Evolutionary conservation across 1,140 invertebrate genomes (phyloP).

Genomic region (Drosophila ananassae): DNA sequence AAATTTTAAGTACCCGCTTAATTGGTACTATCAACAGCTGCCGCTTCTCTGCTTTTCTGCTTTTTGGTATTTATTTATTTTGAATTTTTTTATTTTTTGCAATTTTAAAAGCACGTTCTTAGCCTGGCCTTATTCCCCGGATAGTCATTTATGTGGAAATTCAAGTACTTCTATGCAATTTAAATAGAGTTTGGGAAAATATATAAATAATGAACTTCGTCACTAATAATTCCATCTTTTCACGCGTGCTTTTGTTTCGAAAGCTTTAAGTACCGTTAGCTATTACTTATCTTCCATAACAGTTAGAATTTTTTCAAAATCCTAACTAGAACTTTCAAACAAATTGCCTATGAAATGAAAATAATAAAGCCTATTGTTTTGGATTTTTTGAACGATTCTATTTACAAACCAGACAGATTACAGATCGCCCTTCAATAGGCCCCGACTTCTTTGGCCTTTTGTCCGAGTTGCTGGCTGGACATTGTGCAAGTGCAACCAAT

Average conservation of each 20-base stretch:
- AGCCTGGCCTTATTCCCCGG: constrained; percentile 45
- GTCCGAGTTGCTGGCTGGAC: not conserved
- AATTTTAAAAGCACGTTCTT: constrained; percentile 3
- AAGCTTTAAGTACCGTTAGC: too few species aligned
- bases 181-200: not conserved
- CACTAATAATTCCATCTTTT: too few species aligned
- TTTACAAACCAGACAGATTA: not conserved
- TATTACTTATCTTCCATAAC: too few species aligned
- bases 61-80: not conserved
- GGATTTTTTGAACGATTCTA: not conserved
- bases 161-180: not conserved
- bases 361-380: not conserved
- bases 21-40: constrained; percentile 72
- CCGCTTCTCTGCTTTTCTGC: not conserved
- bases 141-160: constrained; percentile 33
- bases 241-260: too few species aligned
- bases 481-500: constrained; percentile 73
- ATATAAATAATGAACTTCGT: too few species aligned
- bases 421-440: not conserved
- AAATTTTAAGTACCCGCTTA: constrained; percentile 75
- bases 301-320: too few species aligned
- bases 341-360: not conserved
- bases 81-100: not conserved
- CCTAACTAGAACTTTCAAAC: too few species aligned
- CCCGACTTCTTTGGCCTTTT: not conserved